Percentiles rank a stretch among this genome's conserved stretches.
phyloP scores from a whole-genome alignment of 1,140 invertebrate species.

The Sarcophaga peregrina region DNA sequence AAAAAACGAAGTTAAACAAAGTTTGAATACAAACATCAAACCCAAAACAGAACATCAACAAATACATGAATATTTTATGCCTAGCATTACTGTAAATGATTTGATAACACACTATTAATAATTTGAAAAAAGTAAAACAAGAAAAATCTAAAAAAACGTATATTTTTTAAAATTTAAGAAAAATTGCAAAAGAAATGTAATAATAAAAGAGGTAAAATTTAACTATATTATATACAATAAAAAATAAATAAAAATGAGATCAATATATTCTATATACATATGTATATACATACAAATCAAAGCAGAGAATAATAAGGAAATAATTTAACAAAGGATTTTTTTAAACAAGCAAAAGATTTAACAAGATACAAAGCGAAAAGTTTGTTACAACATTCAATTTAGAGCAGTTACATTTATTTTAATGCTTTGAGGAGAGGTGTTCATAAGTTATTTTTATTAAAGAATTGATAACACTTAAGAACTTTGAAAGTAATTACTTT shows the following conservation, averaged over 20 bases:
- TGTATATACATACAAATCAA: not conserved
- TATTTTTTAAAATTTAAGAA: conserved; percentile 41
- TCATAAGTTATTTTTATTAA: not conserved
- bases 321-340: not conserved
- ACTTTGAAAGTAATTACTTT: too few species aligned
- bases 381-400: too few species aligned
- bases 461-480: too few species aligned
- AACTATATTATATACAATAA: conserved; percentile 14
- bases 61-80: conserved; percentile 39
- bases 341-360: not conserved
- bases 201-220: not conserved
- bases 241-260: not conserved
- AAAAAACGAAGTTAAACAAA: not conserved
- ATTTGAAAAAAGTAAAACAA: not conserved
- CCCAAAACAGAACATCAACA: not conserved
- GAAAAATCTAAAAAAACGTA: conserved; percentile 22
- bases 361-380: too few species aligned
- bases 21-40: not conserved
- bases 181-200: not conserved
- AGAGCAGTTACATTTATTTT: too few species aligned
- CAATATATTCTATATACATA: not conserved
- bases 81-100: conserved; percentile 37
- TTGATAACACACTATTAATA: conserved; percentile 3
- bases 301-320: not conserved
- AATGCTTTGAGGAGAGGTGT: too few species aligned